Evolutionary conservation across 2,113 vertebrate species (phyloP).

Genomic region (Grantiella picta): DNA sequence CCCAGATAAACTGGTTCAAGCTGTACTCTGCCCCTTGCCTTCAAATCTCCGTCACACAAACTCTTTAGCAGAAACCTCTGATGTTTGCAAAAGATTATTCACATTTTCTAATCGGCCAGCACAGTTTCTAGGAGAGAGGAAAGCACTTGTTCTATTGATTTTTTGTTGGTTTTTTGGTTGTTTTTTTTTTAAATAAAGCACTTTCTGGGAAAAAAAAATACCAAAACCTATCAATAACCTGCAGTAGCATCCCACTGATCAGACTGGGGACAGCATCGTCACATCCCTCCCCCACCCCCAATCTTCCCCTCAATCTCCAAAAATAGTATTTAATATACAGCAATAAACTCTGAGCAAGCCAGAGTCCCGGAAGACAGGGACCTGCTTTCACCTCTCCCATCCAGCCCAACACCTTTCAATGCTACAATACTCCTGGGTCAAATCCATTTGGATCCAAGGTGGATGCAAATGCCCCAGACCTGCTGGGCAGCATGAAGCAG

Average conservation of each 20-base stretch:
- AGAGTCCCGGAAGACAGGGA: constrained; percentile 52
- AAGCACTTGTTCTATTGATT: constrained; percentile 31
- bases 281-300: not conserved
- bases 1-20: not conserved
- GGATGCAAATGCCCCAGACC: not conserved
- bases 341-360: constrained; percentile 56
- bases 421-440: not conserved
- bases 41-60: not conserved
- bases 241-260: not conserved
- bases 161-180: not conserved
- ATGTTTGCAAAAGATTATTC: constrained; percentile 9
- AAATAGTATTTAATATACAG: constrained; percentile 56
- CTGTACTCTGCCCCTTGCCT: not conserved
- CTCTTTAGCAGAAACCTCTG: not conserved
- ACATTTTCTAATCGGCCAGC: constrained; percentile 11
- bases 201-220: not conserved
- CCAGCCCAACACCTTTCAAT: not conserved
- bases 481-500: not conserved
- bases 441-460: not conserved
- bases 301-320: constrained; percentile 14
- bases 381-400: not conserved
- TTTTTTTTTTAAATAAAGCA: constrained; percentile 52
- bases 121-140: constrained; percentile 36
- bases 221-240: not conserved
- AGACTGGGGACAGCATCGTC: not conserved